phyloP scores from a whole-genome alignment of 2,888 invertebrate species.

The Eupithecia insigniata region DNA sequence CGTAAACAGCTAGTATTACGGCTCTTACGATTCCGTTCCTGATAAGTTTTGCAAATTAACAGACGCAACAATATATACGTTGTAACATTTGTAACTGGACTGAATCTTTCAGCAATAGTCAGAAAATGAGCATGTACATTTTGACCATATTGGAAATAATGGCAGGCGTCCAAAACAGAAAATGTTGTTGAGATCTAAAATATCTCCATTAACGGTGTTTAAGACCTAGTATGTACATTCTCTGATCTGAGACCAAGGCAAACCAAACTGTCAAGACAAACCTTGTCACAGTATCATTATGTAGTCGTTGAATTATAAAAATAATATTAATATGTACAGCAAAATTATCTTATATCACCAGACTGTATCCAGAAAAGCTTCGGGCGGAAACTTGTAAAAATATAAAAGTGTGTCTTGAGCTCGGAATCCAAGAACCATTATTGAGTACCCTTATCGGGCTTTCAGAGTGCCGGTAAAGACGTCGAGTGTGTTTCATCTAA shows the following conservation, averaged over 20 bases:
- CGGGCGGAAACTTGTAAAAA: constrained; percentile 9
- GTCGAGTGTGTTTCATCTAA: constrained; percentile 52
- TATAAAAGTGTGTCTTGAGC: constrained; percentile 2
- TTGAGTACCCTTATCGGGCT: constrained; percentile 62
- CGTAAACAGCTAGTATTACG: not conserved
- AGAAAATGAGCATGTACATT: not conserved
- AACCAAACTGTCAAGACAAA: not conserved
- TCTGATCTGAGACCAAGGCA: not conserved
- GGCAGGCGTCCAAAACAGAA: not conserved
- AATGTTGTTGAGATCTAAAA: not conserved
- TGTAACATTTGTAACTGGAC: not conserved
- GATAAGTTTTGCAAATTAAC: not conserved
- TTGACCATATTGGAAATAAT: not conserved
- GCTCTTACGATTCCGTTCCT: not conserved
- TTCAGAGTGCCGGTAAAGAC: constrained; percentile 59
- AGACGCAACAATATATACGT: not conserved
- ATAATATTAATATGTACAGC: not conserved
- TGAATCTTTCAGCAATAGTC: not conserved
- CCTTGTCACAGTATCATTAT: not conserved
- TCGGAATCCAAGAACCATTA: constrained; percentile 58
- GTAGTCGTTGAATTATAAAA: not conserved
- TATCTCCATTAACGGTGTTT: not conserved
- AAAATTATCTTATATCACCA: not conserved
- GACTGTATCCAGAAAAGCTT: not conserved
- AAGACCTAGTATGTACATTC: not conserved